A percentile compares a stretch with the other conserved stretches of the same genome.
Conservation (phyloP, 1,140 invertebrate species). For the Drosophila murphyi region DNA sequence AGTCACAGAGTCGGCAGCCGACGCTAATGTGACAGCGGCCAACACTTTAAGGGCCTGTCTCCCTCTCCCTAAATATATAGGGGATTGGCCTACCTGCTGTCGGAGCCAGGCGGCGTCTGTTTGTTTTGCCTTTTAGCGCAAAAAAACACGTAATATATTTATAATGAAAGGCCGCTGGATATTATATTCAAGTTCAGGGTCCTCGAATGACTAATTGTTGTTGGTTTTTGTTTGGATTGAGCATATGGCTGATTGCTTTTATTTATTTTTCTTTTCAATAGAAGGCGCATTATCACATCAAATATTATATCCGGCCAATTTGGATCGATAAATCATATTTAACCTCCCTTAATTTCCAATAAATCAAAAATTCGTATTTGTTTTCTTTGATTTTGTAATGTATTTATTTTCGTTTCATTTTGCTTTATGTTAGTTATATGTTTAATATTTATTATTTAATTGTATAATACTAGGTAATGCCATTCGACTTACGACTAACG, state of each 20-base stretch:
- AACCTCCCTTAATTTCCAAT: neutral
- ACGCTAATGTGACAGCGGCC: constrained; percentile 74
- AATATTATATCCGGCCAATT: constrained; percentile 54
- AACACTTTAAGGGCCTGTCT: constrained; percentile 67
- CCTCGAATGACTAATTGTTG: constrained; percentile 61
- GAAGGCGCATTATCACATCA: constrained; percentile 59
- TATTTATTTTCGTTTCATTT: constrained; percentile 70
- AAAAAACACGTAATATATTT: constrained; percentile 79
- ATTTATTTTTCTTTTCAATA: constrained; percentile 23
- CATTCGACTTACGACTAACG: constrained; percentile 68
- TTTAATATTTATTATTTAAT: constrained; percentile 57
- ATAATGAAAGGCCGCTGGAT: constrained; percentile 65
- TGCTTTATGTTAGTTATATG: constrained; percentile 58
- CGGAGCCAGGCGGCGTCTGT: constrained; percentile 63
- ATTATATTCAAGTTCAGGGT: constrained; percentile 9
- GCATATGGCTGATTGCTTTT: constrained; percentile 57
- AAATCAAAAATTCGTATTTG: neutral
- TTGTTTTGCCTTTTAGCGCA: constrained; percentile 65
- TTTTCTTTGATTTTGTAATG: constrained; percentile 69
- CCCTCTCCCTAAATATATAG: constrained; percentile 23
- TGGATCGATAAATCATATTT: constrained; percentile 56
- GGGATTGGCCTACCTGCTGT: constrained; percentile 43
- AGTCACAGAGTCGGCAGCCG: constrained; percentile 1
- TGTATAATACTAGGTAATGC: constrained; percentile 77
- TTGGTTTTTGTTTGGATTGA: constrained; percentile 61